These are phyloP conservation scores for Tethea ocularis DNA, from an alignment of 2,888 invertebrate species.

Conservation along the genomic window DNA sequence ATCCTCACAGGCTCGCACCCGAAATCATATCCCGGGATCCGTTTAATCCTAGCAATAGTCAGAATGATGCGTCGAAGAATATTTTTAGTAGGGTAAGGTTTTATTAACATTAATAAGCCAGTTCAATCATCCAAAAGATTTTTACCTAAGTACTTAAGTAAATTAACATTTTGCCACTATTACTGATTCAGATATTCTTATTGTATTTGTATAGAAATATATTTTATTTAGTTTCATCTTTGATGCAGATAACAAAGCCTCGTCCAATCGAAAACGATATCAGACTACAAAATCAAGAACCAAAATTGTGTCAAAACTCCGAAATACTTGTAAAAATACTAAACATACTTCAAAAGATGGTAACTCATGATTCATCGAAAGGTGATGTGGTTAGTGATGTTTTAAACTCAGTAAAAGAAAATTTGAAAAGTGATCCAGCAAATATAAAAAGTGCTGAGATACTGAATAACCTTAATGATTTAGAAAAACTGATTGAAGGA, in stretches of 20 bases:
- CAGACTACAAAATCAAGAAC: too few species aligned
- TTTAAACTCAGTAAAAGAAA: not conserved
- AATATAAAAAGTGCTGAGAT: not conserved
- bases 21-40: not conserved
- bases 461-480: not conserved
- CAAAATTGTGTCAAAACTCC: not conserved
- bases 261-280: not conserved
- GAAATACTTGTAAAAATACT: not conserved
- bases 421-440: not conserved
- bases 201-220: too few species aligned
- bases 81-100: not conserved
- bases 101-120: not conserved
- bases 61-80: not conserved
- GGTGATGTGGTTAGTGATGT: not conserved
- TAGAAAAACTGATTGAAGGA: not conserved
- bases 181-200: not conserved
- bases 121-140: too few species aligned
- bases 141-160: too few species aligned
- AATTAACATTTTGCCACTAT: not conserved
- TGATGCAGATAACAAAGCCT: not conserved
- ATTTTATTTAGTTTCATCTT: not conserved
- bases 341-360: not conserved
- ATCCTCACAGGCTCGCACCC: not conserved
- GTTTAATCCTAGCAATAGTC: not conserved
- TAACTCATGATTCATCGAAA: conserved; percentile 1